Base-by-base conservation (phyloP, 1,140 invertebrate genomes). In the Anadara kagoshimensis region DNA sequence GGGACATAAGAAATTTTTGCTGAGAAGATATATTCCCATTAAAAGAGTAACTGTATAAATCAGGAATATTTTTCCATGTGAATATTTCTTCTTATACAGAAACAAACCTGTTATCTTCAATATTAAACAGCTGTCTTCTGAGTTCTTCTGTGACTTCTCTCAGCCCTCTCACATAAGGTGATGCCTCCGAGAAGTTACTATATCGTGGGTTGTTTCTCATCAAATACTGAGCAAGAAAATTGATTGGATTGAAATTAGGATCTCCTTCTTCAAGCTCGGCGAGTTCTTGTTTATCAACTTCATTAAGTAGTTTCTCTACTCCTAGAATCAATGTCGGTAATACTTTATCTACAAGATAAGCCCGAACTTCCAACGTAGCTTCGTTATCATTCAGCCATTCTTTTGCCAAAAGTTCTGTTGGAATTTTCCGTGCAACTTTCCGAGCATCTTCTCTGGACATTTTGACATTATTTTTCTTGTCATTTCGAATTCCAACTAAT, bases 141-240 rank as follows among this genome's bases (percentile, higher is more conserved):
- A 90, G 63, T 62, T 88, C 82, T 58, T 88, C 85, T 56, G 80
- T 73, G 12, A 90, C 83, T 74, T 89, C 85, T 71, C 88, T 76
- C 20, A 88, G 58, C 24, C 84, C 82, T 63, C 85, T 78, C 1
- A 89, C 84, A 80, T 90, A 90, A 0, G 87, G 85, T 29, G 87
- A 89, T 24, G 86, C 84, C 71, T 89, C 87, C 51, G 83, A 80
- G 62, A 89, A 86, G 64, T 88, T 89, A 77, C 85, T 86, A 68
- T 85, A 89, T 58, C 74, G 71, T 63, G 88, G 89, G 69, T 90
- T 90, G 76, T 90, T 89, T 64, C 88, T 80, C 83, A 90, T 85
- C 54, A 90, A 74, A 75, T 88, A 89, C 75, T 89, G 85, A 26
- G 87, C 89, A n/a, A 90, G 67, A 67, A 81, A 89, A 78, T 90